Conservation (phyloP, 2,888 invertebrate genomes). For the Acrocyrtus sp. region DNA sequence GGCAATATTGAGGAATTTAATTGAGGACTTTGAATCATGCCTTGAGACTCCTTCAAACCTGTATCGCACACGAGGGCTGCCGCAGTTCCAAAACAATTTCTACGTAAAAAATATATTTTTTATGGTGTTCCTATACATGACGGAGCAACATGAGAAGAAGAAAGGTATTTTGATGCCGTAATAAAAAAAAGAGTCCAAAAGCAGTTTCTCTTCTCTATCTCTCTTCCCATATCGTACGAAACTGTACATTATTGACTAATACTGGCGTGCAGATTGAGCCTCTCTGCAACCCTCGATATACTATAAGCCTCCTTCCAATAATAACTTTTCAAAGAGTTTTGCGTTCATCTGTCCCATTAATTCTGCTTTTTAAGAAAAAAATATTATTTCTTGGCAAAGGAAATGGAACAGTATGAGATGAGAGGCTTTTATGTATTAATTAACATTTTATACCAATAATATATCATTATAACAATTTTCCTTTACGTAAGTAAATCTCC, state of each 20-base stretch:
- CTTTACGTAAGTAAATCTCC: background rate
- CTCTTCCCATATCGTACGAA: too few species aligned
- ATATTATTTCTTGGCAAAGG: background rate
- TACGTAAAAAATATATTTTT: too few species aligned
- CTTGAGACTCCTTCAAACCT: slow-evolving; percentile 31
- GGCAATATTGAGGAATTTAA: slow-evolving; percentile 15
- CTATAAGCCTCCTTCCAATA: too few species aligned
- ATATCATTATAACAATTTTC: slow-evolving; percentile 32
- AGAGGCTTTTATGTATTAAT: slow-evolving; percentile 14
- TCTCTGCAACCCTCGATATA: too few species aligned
- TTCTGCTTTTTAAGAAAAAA: background rate
- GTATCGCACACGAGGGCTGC: slow-evolving; percentile 16
- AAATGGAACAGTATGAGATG: background rate
- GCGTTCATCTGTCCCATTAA: background rate
- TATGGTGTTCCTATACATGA: too few species aligned
- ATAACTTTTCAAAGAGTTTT: background rate
- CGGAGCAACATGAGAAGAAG: too few species aligned
- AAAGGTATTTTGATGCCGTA: too few species aligned
- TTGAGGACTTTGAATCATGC: slow-evolving; percentile 38
- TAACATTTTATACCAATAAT: slow-evolving; percentile 28
- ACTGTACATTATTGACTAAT: too few species aligned
- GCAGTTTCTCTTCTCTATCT: too few species aligned
- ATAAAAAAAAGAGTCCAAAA: too few species aligned
- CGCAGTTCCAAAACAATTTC: too few species aligned
- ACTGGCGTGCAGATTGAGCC: too few species aligned